phyloP scores from a whole-genome alignment of 92 coral and sea anemone species.

The Meandrina meandrites region DNA sequence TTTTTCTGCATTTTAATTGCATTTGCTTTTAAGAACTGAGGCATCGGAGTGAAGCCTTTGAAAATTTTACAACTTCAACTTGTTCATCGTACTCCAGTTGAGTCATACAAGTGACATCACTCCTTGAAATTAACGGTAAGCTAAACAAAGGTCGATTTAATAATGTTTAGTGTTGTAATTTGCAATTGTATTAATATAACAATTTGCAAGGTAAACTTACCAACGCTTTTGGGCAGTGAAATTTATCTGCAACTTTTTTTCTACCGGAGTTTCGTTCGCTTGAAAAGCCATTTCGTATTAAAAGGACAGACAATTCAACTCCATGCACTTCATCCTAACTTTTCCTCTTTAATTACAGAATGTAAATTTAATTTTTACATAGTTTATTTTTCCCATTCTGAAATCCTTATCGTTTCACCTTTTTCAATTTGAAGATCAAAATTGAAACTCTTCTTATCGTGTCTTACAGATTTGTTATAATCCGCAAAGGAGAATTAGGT shows the following conservation, averaged over 20 bases:
- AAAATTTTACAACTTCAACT: not conserved
- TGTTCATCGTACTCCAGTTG: not conserved
- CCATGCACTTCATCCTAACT: not conserved
- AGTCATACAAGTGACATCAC: not conserved
- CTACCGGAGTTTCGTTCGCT: not conserved
- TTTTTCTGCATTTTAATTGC: not conserved
- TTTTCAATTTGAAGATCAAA: not conserved
- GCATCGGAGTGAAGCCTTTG: not conserved
- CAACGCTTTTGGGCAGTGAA: too few species aligned
- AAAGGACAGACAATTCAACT: not conserved
- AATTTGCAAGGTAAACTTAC: not conserved
- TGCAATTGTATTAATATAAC: not conserved
- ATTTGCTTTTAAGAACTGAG: not conserved
- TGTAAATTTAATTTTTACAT: not conserved
- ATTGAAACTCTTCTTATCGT: not conserved
- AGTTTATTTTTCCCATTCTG: not conserved
- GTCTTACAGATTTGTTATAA: not conserved
- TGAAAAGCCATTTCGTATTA: not conserved
- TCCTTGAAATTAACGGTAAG: not conserved
- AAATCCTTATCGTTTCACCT: not conserved
- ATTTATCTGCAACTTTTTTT: too few species aligned
- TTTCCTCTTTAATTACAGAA: too few species aligned
- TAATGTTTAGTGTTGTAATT: not conserved
- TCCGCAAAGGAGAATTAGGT: not conserved
- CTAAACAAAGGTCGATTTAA: not conserved